These are phyloP conservation scores for Conchocele bisecta DNA, from an alignment of 2,888 invertebrate genomes.

Conservation along the genomic window DNA sequence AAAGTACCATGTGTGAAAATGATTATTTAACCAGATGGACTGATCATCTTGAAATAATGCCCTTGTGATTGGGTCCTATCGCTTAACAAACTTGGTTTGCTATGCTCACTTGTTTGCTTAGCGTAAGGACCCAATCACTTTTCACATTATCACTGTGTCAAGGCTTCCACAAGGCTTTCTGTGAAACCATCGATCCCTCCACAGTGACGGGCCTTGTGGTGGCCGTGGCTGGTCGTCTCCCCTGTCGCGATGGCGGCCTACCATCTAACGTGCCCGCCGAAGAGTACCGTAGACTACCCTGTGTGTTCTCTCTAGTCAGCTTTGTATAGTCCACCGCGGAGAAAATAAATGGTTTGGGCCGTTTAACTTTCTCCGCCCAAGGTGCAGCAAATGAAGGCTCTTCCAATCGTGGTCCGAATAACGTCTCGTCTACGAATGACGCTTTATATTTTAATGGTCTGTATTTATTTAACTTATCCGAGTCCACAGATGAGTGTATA, in stretches of 20 bases:
- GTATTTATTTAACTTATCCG: constrained; percentile 57
- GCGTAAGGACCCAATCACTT: no score
- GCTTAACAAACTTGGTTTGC: no score
- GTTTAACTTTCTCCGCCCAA: constrained; percentile 71
- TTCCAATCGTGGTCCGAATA: constrained; percentile 70
- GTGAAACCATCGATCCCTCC: constrained; percentile 40
- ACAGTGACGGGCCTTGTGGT: constrained; percentile 59
- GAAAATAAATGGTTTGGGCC: constrained; percentile 48
- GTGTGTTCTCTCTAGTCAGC: constrained; percentile 36
- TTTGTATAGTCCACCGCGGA: constrained; percentile 57
- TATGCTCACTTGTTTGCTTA: no score
- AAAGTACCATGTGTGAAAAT: no score
- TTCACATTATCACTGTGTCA: no score
- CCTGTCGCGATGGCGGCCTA: constrained; percentile 64
- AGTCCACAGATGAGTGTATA: constrained; percentile 16
- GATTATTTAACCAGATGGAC: no score
- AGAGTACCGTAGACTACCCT: constrained; percentile 38
- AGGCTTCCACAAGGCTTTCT: constrained; percentile 52
- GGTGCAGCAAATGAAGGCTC: constrained; percentile 78
- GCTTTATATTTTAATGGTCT: constrained; percentile 69
- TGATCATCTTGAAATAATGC: no score
- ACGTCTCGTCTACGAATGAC: constrained; percentile 74
- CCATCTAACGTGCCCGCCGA: constrained; percentile 59
- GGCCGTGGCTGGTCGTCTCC: constrained; percentile 61
- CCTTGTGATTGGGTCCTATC: no score